Conservation (phyloP, 2,797 vertebrate species). For the Lepidocolaptes lacrymiger region DNA sequence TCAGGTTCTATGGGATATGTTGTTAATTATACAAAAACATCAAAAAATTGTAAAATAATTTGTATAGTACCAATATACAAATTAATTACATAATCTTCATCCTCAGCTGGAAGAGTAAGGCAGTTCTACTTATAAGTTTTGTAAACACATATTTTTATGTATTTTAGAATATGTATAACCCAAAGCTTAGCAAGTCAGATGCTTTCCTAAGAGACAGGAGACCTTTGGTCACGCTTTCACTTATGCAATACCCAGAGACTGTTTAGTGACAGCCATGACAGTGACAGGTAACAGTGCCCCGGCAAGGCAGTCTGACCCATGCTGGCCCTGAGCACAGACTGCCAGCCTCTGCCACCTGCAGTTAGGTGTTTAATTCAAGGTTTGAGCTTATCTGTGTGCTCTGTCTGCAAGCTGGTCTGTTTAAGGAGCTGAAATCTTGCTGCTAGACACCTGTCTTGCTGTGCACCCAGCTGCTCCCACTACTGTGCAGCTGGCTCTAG, state of each 20-base stretch:
- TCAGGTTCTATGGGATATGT: not conserved
- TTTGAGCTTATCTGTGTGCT: not conserved
- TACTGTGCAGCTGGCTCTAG: not conserved
- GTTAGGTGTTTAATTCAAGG: not conserved
- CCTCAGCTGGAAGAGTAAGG: not conserved
- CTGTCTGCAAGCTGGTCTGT: not conserved
- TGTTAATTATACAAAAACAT: not conserved
- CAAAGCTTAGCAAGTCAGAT: not conserved
- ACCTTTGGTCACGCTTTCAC: not conserved
- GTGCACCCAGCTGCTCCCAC: rapidly evolving
- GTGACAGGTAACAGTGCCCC: not conserved
- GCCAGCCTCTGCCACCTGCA: not conserved
- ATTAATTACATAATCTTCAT: not conserved
- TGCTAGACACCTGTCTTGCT: not conserved
- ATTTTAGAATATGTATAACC: not conserved
- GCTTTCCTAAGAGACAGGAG: not conserved
- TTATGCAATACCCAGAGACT: not conserved
- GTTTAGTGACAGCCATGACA: not conserved
- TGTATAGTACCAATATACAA: not conserved
- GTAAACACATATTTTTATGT: not conserved
- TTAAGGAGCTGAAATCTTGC: not conserved
- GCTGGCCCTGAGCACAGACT: not conserved
- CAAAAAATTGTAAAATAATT: not conserved
- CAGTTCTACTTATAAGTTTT: not conserved
- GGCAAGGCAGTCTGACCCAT: not conserved